Base-by-base conservation (phyloP, 2,888 invertebrate genomes). In the Morpho helenor region DNA sequence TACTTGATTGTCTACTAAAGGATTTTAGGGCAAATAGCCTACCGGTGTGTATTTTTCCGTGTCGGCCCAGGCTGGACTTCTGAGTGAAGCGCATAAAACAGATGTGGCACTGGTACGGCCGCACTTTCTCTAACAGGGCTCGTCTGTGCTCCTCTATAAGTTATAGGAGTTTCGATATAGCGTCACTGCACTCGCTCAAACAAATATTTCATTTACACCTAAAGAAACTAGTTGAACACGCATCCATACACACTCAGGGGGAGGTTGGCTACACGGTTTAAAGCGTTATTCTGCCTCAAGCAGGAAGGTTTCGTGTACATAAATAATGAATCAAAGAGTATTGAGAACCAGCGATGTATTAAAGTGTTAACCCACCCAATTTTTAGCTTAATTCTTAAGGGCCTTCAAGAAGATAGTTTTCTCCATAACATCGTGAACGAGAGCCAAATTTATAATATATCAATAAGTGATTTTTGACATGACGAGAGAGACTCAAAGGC, bases 61-160 rank as follows among this genome's bases (percentile, higher is more conserved):
- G 94, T 77, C 94, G 94, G 86, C 94, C 94, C 76, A 94, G 91
- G 83, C 94, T 94, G 87, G 94, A 94, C 89, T 94, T 94, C 87
- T 94, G 94, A 79, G 94, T 94, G 87, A 94, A 94, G 87, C 94
- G 92, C 87, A 94, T 94, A 84, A 93, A 92, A 86, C 94, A 94
- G 82, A 94, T 87, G 87, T 93, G 93, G 89, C 94, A 94, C 87
- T 94, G 94, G 90, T 94, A 94, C 73, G 94, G 93, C 84, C 91
- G 91, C 90, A 90, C 91, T 91, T 91, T 91, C 84, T 90, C 91
- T 91, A 91, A 91, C 89, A 91, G 90, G 90, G 91, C 91, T 83
- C 88, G 91, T 88, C 91, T 91, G 90, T 91, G 91, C 86, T 91
- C 91, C 90, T 91, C 91, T 91, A 91, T 88, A 91, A 90, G 80